Evolutionary conservation across 2,888 invertebrate species (phyloP).

Genomic region (Scaptomyza parva): DNA sequence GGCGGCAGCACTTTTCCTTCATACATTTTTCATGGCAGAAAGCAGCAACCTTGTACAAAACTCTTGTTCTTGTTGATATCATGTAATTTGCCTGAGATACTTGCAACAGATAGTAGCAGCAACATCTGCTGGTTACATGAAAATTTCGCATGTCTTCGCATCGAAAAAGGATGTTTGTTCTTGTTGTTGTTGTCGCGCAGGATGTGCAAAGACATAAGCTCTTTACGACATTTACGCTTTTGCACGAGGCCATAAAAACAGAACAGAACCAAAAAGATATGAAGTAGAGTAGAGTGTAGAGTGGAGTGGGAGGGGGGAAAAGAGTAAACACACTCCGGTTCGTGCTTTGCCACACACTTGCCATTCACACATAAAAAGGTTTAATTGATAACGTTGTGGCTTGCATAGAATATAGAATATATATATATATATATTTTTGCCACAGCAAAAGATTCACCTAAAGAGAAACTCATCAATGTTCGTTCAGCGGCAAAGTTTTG

Average conservation of each 20-base stretch:
- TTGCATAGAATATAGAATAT: slow-evolving; percentile 36
- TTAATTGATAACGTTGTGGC: slow-evolving; percentile 66
- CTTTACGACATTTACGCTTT: slow-evolving; percentile 57
- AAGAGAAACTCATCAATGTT: slow-evolving; percentile 31
- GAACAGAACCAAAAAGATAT: slow-evolving; percentile 15
- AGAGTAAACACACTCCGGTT: neutral
- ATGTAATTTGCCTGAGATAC: slow-evolving; percentile 58
- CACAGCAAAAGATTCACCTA: neutral
- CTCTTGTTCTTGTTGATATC: slow-evolving; percentile 26
- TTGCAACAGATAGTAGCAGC: no score
- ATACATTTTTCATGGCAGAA: slow-evolving; percentile 61
- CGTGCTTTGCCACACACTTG: slow-evolving; percentile 50
- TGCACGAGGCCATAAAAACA: slow-evolving; percentile 52
- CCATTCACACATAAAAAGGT: slow-evolving; percentile 61
- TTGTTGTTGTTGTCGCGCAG: no score
- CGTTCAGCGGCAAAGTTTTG: slow-evolving; percentile 3
- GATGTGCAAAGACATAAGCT: slow-evolving; percentile 69
- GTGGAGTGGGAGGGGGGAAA: no score
- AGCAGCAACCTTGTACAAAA: slow-evolving; percentile 19
- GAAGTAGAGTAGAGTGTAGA: no score
- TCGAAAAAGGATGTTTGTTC: slow-evolving; percentile 42
- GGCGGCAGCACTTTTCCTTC: slow-evolving; percentile 44
- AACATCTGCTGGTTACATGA: slow-evolving; percentile 63
- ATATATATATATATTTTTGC: no score
- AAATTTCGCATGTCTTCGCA: slow-evolving; percentile 54